These are phyloP conservation scores for Drosophila niveifrons DNA, from an alignment of 2,888 invertebrate species.

Conservation along the genomic window DNA sequence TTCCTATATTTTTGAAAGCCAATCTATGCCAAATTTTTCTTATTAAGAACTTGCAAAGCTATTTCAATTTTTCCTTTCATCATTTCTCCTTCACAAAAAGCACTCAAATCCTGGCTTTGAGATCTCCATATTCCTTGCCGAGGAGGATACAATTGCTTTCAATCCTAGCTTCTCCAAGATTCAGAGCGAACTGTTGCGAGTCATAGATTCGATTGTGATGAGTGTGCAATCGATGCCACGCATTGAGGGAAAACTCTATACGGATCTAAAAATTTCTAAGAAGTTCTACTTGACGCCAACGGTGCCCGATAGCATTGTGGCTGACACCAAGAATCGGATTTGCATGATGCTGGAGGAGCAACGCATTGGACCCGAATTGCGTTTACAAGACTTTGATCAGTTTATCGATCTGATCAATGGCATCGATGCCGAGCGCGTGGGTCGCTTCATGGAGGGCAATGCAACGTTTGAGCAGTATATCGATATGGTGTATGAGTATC, in stretches of 20 bases:
- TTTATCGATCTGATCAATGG: conserved; percentile 92
- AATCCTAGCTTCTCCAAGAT: conserved; percentile 92
- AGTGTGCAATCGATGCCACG: conserved; percentile 91
- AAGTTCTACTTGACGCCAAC: conserved; percentile 87
- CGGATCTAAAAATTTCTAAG: conserved; percentile 77
- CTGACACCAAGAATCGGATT: conserved; percentile 88
- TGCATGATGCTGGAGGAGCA: conserved; percentile 89
- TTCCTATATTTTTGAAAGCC: too few species aligned
- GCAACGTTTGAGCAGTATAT: conserved; percentile 89
- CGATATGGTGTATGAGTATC: conserved; percentile 88
- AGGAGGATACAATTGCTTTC: conserved; percentile 88
- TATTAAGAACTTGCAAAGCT: too few species aligned
- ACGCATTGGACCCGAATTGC: conserved; percentile 90
- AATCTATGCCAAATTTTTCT: too few species aligned
- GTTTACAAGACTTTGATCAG: conserved; percentile 92
- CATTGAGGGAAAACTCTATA: conserved; percentile 90
- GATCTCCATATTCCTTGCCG: conserved; percentile 82
- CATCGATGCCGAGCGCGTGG: conserved; percentile 87
- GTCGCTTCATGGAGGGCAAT: conserved; percentile 89
- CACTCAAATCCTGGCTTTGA: conserved; percentile 89
- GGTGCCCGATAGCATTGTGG: conserved; percentile 90
- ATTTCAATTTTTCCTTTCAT: too few species aligned
- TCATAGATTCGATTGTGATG: conserved; percentile 91
- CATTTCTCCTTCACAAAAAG: conserved; percentile 84
- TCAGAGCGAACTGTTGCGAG: conserved; percentile 88